Evolutionary conservation across 2,113 vertebrate species (phyloP).

Genomic region (Clarias gariepinus): DNA sequence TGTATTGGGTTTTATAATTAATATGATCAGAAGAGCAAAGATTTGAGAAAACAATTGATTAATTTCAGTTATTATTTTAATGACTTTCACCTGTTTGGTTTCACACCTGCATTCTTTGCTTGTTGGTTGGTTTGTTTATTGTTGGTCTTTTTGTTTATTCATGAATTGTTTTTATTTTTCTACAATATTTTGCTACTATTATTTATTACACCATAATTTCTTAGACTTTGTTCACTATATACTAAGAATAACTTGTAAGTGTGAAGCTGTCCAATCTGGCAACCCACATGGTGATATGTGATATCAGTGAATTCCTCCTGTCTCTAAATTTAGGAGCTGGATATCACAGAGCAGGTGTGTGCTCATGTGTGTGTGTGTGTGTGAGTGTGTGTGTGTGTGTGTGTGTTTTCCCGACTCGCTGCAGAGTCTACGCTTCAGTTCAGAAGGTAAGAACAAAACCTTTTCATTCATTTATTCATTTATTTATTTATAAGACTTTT

Average conservation of each 20-base stretch:
- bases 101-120: background rate
- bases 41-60: background rate
- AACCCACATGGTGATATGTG: background rate
- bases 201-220: background rate
- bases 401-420: background rate
- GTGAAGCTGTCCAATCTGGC: background rate
- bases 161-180: background rate
- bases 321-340: slow-evolving; percentile 14
- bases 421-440: background rate
- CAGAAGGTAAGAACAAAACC: background rate
- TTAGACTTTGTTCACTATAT: background rate
- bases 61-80: background rate
- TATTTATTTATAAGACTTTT: background rate
- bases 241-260: background rate
- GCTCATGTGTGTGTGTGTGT: slow-evolving; percentile 2
- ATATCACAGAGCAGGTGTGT: background rate
- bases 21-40: background rate
- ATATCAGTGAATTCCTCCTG: slow-evolving; percentile 15
- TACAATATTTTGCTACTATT: background rate
- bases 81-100: background rate
- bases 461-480: background rate
- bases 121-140: background rate
- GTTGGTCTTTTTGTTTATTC: background rate
- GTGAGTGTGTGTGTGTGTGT: background rate
- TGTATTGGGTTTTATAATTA: background rate